Conservation (phyloP, 1,140 invertebrate genomes). For the Bombus waltoni region DNA sequence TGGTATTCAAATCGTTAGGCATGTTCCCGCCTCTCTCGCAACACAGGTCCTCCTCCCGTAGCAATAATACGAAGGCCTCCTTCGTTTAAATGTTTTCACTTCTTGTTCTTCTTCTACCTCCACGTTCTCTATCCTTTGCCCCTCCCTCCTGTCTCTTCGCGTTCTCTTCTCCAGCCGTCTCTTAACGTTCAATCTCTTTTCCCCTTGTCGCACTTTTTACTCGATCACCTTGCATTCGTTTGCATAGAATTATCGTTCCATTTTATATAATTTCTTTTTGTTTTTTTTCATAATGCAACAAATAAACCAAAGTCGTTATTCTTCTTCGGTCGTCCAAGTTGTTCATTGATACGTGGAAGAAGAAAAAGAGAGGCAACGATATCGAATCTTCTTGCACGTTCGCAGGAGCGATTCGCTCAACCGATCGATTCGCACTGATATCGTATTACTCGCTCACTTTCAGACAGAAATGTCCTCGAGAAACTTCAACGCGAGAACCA, state of each 20-base stretch:
- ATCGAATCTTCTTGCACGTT: background rate
- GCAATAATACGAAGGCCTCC: slow-evolving; percentile 37
- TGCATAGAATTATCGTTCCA: background rate
- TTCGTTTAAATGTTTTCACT: slow-evolving; percentile 52
- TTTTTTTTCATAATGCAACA: too few relatives aligned
- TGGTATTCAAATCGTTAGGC: slow-evolving; percentile 78
- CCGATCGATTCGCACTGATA: slow-evolving; percentile 10
- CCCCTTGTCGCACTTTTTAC: slow-evolving; percentile 13
- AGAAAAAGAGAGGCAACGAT: background rate
- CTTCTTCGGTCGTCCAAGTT: too few relatives aligned
- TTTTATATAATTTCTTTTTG: too few relatives aligned
- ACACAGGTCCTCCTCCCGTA: slow-evolving; percentile 41
- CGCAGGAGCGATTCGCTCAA: background rate
- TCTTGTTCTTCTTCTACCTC: slow-evolving; percentile 25
- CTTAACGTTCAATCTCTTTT: slow-evolving; percentile 14
- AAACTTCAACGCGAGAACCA: slow-evolving; percentile 26
- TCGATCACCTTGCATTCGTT: background rate
- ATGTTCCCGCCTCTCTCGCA: slow-evolving; percentile 62
- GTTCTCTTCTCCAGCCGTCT: background rate
- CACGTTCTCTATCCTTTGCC: background rate
- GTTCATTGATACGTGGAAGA: background rate
- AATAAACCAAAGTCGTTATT: too few relatives aligned
- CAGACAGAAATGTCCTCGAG: background rate
- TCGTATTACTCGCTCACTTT: slow-evolving; percentile 11
- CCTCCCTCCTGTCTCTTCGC: background rate